Conservation (phyloP, 92 coral and sea anemone species). For the Porites rus region DNA sequence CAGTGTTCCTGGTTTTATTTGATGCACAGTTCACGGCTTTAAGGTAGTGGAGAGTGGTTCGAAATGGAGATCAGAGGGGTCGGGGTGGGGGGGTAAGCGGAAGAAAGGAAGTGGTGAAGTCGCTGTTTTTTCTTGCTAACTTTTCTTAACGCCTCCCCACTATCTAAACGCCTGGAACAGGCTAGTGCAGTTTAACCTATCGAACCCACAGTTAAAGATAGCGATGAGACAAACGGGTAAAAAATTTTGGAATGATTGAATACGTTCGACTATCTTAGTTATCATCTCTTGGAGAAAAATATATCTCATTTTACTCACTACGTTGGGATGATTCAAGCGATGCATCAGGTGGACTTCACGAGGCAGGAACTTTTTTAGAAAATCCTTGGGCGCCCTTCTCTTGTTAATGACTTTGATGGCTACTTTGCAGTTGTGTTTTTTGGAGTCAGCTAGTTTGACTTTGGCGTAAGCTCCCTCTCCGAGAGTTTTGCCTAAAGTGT, state of each 20-base stretch:
- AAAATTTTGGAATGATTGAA: background rate
- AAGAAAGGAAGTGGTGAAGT: too few relatives aligned
- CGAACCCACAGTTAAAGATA: too few relatives aligned
- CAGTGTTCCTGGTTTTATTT: too few relatives aligned
- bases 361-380: slow-evolving; percentile 80
- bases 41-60: too few relatives aligned
- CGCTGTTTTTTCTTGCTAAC: too few relatives aligned
- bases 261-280: background rate
- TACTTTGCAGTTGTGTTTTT: slow-evolving; percentile 73
- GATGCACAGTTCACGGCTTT: too few relatives aligned
- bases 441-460: slow-evolving; percentile 81
- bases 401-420: slow-evolving; percentile 85
- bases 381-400: slow-evolving; percentile 85
- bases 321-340: slow-evolving; percentile 81
- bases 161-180: too few relatives aligned
- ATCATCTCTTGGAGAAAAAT: background rate
- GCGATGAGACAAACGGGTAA: too few relatives aligned
- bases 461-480: slow-evolving; percentile 93
- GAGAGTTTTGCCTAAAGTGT: slow-evolving; percentile 65
- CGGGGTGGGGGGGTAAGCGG: too few relatives aligned
- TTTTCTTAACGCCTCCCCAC: too few relatives aligned
- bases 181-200: too few relatives aligned
- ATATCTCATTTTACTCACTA: slow-evolving; percentile 58
- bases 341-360: slow-evolving; percentile 85
- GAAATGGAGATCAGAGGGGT: too few relatives aligned